Percentiles rank a stretch among this genome's conserved stretches.
phyloP scores from a whole-genome alignment of 2,113 vertebrate species.

The Thermophis baileyi region DNA sequence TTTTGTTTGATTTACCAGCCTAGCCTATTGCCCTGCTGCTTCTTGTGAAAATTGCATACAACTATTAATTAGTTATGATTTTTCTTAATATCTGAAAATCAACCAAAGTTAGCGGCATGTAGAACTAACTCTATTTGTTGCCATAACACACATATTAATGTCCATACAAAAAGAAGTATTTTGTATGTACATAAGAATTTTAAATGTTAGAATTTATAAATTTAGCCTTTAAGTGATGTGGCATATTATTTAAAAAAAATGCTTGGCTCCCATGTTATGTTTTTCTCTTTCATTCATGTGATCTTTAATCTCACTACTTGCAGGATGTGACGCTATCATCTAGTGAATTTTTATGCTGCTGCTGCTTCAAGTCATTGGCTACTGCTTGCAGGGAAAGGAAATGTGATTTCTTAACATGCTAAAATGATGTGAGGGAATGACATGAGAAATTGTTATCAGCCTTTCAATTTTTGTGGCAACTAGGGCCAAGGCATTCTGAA shows the following conservation, averaged over 20 bases:
- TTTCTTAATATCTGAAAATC: background rate
- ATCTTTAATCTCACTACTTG: background rate
- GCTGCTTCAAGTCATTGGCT: background rate
- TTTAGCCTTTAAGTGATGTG: background rate
- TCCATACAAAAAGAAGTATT: background rate
- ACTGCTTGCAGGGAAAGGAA: background rate
- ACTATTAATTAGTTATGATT: background rate
- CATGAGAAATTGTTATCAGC: background rate
- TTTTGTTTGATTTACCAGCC: background rate
- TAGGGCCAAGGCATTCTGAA: background rate
- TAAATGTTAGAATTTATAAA: background rate
- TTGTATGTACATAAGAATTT: background rate
- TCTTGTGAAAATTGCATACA: background rate
- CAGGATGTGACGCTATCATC: background rate
- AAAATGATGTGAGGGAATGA: background rate
- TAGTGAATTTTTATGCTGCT: background rate
- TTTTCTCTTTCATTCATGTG: background rate
- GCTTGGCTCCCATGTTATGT: background rate
- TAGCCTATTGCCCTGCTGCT: background rate
- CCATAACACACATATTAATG: background rate
- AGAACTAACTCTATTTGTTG: background rate
- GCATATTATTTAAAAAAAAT: background rate
- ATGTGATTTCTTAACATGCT: background rate
- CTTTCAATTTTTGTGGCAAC: background rate
- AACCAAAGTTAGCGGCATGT: background rate